Percentiles rank a stretch among this genome's conserved stretches.
Evolutionary conservation across 2,888 invertebrate species (phyloP).

Genomic region (Athrips mouffetella): DNA sequence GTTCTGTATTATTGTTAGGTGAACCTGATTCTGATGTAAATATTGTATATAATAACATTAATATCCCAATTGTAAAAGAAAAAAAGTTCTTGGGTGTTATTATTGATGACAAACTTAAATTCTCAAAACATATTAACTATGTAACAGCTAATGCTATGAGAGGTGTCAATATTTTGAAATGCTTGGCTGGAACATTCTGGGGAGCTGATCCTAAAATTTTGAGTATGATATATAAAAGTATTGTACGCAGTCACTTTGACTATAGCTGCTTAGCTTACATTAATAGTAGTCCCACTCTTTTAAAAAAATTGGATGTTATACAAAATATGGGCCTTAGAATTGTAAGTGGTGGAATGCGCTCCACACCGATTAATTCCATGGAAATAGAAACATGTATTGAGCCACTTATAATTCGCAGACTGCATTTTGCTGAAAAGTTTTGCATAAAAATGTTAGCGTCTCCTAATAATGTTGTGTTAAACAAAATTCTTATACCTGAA

Average conservation of each 20-base stretch:
- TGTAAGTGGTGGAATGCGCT: not conserved
- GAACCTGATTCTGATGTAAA: not conserved
- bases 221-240: not conserved
- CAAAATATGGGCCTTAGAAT: slow-evolving; percentile 1
- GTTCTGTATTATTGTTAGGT: not conserved
- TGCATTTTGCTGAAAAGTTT: too few species aligned
- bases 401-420: too few species aligned
- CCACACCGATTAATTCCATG: slow-evolving; percentile 3
- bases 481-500: too few species aligned
- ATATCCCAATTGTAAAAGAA: not conserved
- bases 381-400: slow-evolving; percentile 9
- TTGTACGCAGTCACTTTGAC: slow-evolving; percentile 9
- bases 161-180: not conserved
- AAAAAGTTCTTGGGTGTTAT: not conserved
- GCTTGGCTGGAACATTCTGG: not conserved
- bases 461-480: too few species aligned
- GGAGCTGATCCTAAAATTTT: not conserved
- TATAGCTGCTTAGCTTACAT: slow-evolving; percentile 5
- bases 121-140: not conserved
- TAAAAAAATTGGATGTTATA: slow-evolving; percentile 7
- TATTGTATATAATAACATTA: not conserved
- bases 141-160: not conserved
- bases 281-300: not conserved
- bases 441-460: too few species aligned
- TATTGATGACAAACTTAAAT: not conserved